Evolutionary conservation across 2,113 vertebrate species (phyloP).

Genomic region (Mastomys coucha): DNA sequence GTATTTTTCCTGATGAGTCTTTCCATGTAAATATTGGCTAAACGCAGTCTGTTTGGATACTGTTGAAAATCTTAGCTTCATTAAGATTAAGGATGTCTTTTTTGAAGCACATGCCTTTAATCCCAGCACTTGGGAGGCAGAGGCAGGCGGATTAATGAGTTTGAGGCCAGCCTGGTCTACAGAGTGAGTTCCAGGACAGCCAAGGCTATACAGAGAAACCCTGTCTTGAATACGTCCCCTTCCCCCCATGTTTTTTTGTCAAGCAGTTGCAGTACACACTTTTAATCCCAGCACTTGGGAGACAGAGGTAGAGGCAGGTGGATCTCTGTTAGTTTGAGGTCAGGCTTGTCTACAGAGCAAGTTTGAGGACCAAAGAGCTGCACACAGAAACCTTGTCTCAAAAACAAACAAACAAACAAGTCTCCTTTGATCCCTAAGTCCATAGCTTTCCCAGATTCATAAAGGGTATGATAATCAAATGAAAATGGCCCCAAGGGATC

Average conservation of each 20-base stretch:
- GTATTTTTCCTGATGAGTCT: background rate
- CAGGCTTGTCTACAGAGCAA: too few relatives aligned
- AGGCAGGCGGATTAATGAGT: background rate
- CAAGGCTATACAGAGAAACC: background rate
- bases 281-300: too few relatives aligned
- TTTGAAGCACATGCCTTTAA: background rate
- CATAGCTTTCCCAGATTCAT: background rate
- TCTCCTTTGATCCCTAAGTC: background rate
- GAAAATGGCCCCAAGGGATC: background rate
- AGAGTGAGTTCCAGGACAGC: background rate
- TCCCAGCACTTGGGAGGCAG: background rate
- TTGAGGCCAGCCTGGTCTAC: background rate
- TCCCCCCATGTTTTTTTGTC: too few relatives aligned
- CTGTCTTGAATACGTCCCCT: too few relatives aligned
- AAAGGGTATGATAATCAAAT: background rate
- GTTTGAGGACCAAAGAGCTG: too few relatives aligned
- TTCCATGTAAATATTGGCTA: background rate
- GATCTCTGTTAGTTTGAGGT: too few relatives aligned
- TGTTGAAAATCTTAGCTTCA: background rate
- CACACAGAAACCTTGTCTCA: too few relatives aligned
- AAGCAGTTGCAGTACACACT: too few relatives aligned
- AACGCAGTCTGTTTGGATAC: background rate
- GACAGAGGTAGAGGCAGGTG: too few relatives aligned
- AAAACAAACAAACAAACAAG: background rate
- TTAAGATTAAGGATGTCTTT: background rate